Evolutionary conservation across 2,797 vertebrate species (phyloP), one percentile per base, ranked within the genome.

Genomic region (Lophotriccus pileatus): DNA sequence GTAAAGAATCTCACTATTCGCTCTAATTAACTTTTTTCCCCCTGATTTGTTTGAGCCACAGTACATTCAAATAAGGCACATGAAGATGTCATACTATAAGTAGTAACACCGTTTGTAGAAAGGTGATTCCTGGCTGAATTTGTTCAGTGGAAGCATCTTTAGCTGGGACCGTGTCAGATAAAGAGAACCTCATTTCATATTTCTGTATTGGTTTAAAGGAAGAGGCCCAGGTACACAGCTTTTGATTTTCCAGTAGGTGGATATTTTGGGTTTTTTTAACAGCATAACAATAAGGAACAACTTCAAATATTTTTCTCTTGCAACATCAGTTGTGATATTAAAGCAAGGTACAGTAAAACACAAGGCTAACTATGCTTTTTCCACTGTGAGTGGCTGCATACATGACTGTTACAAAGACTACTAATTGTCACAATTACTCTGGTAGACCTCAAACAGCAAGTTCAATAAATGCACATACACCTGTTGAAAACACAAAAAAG

Each of bases 141-240:
- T 79, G 36, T 30, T 70, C 44, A 52, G 6, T 41, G 37, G 32
- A 46, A 85, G 27, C 24, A 36, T 39, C 34, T 28, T 47, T 32
- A 75, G 13, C 50, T 63, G 46, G 25, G 39, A 5, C 62, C 30
- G 14, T 14, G 4, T 41, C 36, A 55, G 22, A 84, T n/a, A 59
- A 32, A 85, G 27, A 36, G 19, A 84, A 7, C 18, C 52, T 90
- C 37, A 32, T 18, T 49, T 25, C n/a, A 2, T 37, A 7, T 32
- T 81, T 89, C n/a, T 81, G 4, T 43, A 79, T 10, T 39, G 22
- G 6, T 96, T 96, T 95, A 93, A 95, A 96, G 76, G 4, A 66
- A 58, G 41, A 49, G 6, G 15, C 36, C 22, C 16, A 10, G 11
- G 10, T 64, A 95, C 47, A 68, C 16, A 20, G 32, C 27, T 58